Evolutionary conservation across 2,888 invertebrate species (phyloP).

Genomic region (Drosophila rellima): DNA sequence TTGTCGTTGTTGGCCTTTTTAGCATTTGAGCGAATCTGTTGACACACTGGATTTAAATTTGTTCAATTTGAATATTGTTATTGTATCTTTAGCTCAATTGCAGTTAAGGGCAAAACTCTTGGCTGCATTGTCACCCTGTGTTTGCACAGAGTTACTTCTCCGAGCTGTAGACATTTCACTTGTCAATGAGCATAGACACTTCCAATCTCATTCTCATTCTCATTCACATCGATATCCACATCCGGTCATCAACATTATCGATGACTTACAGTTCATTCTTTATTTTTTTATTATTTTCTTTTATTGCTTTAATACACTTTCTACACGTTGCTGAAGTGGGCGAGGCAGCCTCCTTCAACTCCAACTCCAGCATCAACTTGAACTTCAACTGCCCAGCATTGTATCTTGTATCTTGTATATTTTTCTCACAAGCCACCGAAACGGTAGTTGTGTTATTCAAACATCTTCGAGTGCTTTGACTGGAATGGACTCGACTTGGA

Average conservation of each 20-base stretch:
- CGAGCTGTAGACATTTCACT: constrained; percentile 50
- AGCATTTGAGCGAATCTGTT: constrained; percentile 64
- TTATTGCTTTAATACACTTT: constrained; percentile 67
- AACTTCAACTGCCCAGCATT: constrained; percentile 17
- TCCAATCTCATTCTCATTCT: background rate
- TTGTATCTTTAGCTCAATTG: constrained; percentile 51
- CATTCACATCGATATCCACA: constrained; percentile 48
- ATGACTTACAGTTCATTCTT: constrained; percentile 56
- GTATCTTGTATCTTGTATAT: constrained; percentile 52
- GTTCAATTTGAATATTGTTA: constrained; percentile 74
- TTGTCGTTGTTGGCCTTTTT: constrained; percentile 39
- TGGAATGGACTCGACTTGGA: constrained; percentile 21
- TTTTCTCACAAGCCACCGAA: constrained; percentile 80
- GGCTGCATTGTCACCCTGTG: constrained; percentile 6
- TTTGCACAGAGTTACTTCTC: constrained; percentile 28
- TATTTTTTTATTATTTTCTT: constrained; percentile 21
- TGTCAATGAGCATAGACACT: constrained; percentile 56
- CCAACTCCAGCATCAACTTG: background rate
- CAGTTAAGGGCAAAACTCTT: constrained; percentile 23
- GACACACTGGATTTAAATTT: constrained; percentile 80
- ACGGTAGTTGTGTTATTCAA: constrained; percentile 80
- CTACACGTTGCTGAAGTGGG: constrained; percentile 70
- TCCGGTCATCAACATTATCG: constrained; percentile 58
- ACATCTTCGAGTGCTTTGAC: constrained; percentile 66
- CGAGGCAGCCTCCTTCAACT: constrained; percentile 33